Evolutionary conservation across 1,140 invertebrate species (phyloP).

Genomic region (Nixonia krombeini): DNA sequence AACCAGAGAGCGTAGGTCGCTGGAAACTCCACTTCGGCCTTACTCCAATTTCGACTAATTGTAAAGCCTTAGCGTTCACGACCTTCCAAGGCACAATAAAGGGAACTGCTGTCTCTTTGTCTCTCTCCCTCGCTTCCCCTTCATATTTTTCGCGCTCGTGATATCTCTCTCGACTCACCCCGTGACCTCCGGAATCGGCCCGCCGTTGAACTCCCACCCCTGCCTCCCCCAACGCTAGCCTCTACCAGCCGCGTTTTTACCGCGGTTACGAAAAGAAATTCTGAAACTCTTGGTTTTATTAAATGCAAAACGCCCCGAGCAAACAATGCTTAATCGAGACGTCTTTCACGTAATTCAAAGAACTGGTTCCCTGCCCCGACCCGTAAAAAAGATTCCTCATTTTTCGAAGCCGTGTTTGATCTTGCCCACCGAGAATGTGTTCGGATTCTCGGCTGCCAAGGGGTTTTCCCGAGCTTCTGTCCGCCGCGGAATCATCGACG

Average conservation of each 20-base stretch:
- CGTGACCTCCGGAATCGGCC: no score
- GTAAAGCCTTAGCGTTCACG: neutral
- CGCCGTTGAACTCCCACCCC: neutral
- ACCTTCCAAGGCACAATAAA: neutral
- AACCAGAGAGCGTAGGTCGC: neutral
- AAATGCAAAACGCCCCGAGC: constrained; percentile 51
- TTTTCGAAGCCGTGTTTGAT: no score
- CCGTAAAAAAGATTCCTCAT: no score
- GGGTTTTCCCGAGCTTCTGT: no score
- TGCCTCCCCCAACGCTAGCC: neutral
- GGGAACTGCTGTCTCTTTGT: constrained; percentile 10
- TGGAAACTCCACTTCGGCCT: constrained; percentile 18
- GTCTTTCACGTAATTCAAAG: constrained; percentile 28
- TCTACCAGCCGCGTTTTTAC: no score
- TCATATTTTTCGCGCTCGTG: neutral
- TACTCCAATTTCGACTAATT: constrained; percentile 34
- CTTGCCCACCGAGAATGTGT: no score
- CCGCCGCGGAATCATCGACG: no score
- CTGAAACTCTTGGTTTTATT: constrained; percentile 57
- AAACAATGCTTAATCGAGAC: constrained; percentile 58
- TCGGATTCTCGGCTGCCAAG: no score
- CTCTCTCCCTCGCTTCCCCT: neutral
- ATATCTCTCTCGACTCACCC: no score
- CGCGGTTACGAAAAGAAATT: no score
- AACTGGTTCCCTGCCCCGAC: no score